Conservation (phyloP, 2,113 vertebrate species). For the Glaucidium brasilianum region DNA sequence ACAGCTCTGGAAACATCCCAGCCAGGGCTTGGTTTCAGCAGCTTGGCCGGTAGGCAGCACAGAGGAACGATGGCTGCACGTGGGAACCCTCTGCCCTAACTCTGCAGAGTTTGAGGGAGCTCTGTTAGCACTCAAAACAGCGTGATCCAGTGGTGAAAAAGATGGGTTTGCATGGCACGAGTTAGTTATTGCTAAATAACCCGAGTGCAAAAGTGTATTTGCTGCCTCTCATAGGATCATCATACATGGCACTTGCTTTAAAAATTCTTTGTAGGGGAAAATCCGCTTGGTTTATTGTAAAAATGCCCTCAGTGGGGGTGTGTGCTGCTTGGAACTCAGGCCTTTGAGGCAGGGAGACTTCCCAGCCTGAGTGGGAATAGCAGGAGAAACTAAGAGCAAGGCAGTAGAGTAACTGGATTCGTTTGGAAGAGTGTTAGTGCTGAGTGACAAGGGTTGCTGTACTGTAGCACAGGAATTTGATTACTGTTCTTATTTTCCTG, state of each 20-base stretch:
- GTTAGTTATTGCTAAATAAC: not conserved
- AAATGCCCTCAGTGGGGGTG: not conserved
- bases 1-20: not conserved
- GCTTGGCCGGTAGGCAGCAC: not conserved
- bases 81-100: not conserved
- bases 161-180: not conserved
- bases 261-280: not conserved
- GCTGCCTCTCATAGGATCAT: not conserved
- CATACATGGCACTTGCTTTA: not conserved
- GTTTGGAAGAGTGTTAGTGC: not conserved
- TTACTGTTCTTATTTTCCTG: not conserved
- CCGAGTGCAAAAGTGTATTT: not conserved
- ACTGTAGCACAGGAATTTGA: not conserved
- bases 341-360: not conserved
- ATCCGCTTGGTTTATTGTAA: not conserved
- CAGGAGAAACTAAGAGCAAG: not conserved
- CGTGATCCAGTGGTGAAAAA: fast-evolving
- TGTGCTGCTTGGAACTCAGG: not conserved
- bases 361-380: not conserved
- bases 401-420: not conserved
- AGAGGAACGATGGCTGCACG: not conserved
- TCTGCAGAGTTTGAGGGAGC: not conserved
- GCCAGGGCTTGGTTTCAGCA: not conserved
- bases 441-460: not conserved
- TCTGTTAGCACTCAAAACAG: not conserved